Evolutionary conservation across 2,888 invertebrate species (phyloP).

Genomic region (Dendrolimus houi): DNA sequence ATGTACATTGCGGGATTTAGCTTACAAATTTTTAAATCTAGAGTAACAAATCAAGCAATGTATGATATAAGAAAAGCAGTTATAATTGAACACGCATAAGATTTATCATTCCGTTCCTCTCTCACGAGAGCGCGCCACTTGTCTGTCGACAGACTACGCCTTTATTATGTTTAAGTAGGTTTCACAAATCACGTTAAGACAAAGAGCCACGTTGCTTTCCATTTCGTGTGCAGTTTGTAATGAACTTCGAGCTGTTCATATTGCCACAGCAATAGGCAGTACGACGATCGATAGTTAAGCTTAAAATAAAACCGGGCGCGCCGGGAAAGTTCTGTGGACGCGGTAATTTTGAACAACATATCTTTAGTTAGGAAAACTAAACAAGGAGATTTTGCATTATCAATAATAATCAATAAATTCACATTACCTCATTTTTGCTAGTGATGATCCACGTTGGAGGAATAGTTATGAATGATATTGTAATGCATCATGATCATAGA

Average conservation of each 20-base stretch:
- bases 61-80: conserved; percentile 16
- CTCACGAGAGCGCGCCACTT: conserved; percentile 74
- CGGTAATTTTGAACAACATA: conserved; percentile 48
- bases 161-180: conserved; percentile 56
- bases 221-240: conserved; percentile 40
- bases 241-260: conserved; percentile 15
- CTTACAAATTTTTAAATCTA: background rate
- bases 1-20: conserved; percentile 22
- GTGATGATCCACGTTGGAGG: no score
- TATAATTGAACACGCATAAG: conserved; percentile 26
- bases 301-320: conserved; percentile 23
- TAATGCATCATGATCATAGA: no score
- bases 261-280: conserved; percentile 52
- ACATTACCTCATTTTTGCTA: no score
- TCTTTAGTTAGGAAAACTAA: no score
- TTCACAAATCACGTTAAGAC: conserved; percentile 48
- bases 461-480: no score
- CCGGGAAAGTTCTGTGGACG: conserved; percentile 46
- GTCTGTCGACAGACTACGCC: conserved; percentile 59
- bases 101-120: conserved; percentile 69
- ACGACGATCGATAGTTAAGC: conserved; percentile 57
- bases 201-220: conserved; percentile 47
- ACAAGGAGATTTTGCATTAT: no score
- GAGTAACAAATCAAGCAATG: conserved; percentile 29
- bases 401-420: no score